Evolutionary conservation across 2,888 invertebrate species (phyloP).

Genomic region (Yponomeuta evonymella): DNA sequence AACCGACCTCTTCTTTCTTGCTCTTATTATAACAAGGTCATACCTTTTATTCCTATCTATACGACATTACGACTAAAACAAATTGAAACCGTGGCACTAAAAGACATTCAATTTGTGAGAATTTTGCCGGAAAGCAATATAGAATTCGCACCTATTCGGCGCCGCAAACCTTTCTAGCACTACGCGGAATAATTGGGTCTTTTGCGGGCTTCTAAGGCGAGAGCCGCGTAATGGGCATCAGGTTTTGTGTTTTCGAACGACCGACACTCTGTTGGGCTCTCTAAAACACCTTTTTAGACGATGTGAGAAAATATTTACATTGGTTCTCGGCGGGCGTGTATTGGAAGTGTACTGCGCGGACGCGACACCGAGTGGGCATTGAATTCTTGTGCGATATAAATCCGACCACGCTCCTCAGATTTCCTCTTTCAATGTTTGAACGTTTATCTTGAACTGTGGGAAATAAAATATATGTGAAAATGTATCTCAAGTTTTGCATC

Average conservation of each 20-base stretch:
- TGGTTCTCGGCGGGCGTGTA: background rate
- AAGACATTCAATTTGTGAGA: conserved; percentile 1
- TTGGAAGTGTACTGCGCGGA: background rate
- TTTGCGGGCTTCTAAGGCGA: conserved; percentile 61
- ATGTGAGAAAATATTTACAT: background rate
- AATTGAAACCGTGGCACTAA: background rate
- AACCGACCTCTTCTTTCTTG: background rate
- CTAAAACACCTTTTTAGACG: conserved; percentile 33
- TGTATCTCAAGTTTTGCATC: background rate
- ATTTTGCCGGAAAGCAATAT: conserved; percentile 18
- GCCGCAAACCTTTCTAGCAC: conserved; percentile 45
- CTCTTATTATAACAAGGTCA: background rate
- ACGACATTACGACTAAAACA: background rate
- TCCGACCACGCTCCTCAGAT: background rate
- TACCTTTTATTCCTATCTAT: background rate
- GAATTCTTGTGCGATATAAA: background rate
- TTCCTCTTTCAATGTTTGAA: background rate
- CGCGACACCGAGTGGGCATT: background rate
- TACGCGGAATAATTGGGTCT: conserved; percentile 65
- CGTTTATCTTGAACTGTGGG: background rate
- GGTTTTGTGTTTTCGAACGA: conserved; percentile 54
- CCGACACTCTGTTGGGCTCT: conserved; percentile 43
- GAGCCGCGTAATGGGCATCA: conserved; percentile 54
- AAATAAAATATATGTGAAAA: background rate
- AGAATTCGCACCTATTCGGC: background rate